Percentiles rank a stretch among this genome's conserved stretches.
phyloP scores from a whole-genome alignment of 2,797 vertebrate species.

The Pangasius macronema region DNA sequence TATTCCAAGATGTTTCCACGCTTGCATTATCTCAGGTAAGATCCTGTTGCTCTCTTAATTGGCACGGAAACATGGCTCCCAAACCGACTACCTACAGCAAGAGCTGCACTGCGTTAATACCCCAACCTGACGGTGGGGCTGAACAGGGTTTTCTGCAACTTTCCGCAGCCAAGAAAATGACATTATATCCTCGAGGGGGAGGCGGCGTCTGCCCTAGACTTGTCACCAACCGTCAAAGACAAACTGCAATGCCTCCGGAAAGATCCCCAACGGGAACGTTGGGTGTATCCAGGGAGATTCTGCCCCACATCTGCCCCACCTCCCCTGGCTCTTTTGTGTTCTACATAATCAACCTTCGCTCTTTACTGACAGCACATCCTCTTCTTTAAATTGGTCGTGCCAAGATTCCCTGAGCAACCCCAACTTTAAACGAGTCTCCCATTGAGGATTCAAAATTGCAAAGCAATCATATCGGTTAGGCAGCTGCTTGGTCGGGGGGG shows the following conservation, averaged over 20 bases:
- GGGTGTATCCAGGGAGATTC: slow-evolving; percentile 58
- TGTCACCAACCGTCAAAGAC: slow-evolving; percentile 73
- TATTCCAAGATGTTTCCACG: slow-evolving; percentile 43
- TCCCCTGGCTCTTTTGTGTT: slow-evolving; percentile 43
- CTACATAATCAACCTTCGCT: slow-evolving; percentile 46
- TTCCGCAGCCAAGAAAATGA: slow-evolving; percentile 42
- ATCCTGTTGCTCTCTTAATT: slow-evolving; percentile 13
- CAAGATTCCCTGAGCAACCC: slow-evolving; percentile 21
- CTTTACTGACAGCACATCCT: slow-evolving; percentile 46
- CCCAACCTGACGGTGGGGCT: not conserved
- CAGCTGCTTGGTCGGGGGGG: not conserved
- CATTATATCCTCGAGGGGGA: slow-evolving; percentile 28
- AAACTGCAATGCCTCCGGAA: slow-evolving; percentile 58
- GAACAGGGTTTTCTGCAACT: not conserved
- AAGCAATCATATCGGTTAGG: slow-evolving; percentile 1
- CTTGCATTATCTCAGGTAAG: slow-evolving; percentile 19
- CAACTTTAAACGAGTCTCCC: slow-evolving; percentile 12
- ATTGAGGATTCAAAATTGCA: not conserved
- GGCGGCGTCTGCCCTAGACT: slow-evolving; percentile 56
- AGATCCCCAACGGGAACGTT: slow-evolving; percentile 51
- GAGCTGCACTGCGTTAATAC: not conserved
- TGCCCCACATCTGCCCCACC: slow-evolving; percentile 40
- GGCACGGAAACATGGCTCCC: not conserved
- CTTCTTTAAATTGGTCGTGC: slow-evolving; percentile 32
- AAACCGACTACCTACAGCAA: not conserved